These are phyloP conservation scores for Leucozona laternaria DNA, from an alignment of 2,888 invertebrate genomes.

Conservation along the genomic window DNA sequence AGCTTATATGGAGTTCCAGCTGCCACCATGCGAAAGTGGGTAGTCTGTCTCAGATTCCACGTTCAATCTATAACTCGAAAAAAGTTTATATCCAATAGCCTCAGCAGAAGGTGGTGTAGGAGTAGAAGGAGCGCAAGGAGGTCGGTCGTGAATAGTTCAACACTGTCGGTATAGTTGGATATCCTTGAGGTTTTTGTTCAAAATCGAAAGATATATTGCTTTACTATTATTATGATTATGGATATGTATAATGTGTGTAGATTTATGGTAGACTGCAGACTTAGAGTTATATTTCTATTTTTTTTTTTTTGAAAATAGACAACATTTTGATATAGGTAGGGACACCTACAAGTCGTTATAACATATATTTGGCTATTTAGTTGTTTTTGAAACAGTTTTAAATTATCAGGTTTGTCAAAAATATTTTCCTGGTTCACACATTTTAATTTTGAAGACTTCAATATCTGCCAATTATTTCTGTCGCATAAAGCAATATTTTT, in stretches of 20 bases:
- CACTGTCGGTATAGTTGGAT: slow-evolving; percentile 4
- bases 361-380: too few relatives aligned
- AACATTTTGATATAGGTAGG: too few relatives aligned
- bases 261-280: too few relatives aligned
- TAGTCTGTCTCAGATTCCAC: slow-evolving; percentile 31
- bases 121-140: neutral
- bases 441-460: too few relatives aligned
- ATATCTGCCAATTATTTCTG: too few relatives aligned
- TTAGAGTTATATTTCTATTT: too few relatives aligned
- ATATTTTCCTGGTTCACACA: too few relatives aligned
- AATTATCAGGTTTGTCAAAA: too few relatives aligned
- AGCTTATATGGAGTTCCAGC: slow-evolving; percentile 15
- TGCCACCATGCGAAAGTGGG: neutral
- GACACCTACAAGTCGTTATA: too few relatives aligned
- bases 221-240: slow-evolving; percentile 14
- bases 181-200: slow-evolving; percentile 26
- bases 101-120: neutral
- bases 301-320: too few relatives aligned
- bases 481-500: too few relatives aligned
- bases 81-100: slow-evolving; percentile 7
- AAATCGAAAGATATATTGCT: slow-evolving; percentile 44
- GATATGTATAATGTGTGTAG: neutral
- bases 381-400: too few relatives aligned
- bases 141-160: slow-evolving; percentile 11
- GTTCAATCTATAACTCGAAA: slow-evolving; percentile 9